Evolutionary conservation across 64 coral and sea anemone genomes (phyloP).

Genomic region (Anthopleura sola): DNA sequence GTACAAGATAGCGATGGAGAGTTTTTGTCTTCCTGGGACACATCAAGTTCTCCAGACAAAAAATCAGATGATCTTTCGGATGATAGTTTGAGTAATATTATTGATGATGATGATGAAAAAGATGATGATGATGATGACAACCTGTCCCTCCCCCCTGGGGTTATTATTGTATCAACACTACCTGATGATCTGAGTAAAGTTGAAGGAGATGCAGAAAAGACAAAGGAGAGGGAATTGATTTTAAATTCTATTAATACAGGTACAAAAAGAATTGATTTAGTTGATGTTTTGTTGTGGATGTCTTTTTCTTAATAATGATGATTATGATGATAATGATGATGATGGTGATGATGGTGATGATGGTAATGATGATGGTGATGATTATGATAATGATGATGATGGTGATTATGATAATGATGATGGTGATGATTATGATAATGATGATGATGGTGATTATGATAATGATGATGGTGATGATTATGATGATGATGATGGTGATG

Average conservation of each 20-base stretch:
- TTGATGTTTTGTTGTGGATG: background rate
- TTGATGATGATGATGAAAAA: conserved; percentile 30
- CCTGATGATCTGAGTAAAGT: conserved; percentile 28
- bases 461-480: background rate
- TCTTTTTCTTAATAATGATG: background rate
- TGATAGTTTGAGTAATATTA: background rate
- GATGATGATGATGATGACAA: conserved; percentile 41
- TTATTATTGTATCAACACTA: conserved; percentile 39
- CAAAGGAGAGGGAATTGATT: background rate
- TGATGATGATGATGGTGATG: background rate
- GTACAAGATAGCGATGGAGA: conserved; percentile 1
- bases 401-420: background rate
- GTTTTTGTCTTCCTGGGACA: background rate
- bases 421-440: too few relatives aligned
- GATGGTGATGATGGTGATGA: background rate
- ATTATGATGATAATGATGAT: background rate
- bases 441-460: background rate
- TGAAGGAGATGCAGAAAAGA: background rate
- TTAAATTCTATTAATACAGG: conserved; percentile 10
- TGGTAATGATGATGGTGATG: background rate
- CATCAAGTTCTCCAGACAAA: background rate
- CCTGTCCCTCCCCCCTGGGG: conserved; percentile 29
- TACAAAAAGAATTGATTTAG: background rate
- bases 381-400: background rate
- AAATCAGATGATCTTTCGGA: background rate